Percentiles rank a stretch among this genome's conserved stretches.
These are phyloP conservation scores for Chlorops oryzae DNA, from an alignment of 1,140 invertebrate genomes.

Conservation along the genomic window DNA sequence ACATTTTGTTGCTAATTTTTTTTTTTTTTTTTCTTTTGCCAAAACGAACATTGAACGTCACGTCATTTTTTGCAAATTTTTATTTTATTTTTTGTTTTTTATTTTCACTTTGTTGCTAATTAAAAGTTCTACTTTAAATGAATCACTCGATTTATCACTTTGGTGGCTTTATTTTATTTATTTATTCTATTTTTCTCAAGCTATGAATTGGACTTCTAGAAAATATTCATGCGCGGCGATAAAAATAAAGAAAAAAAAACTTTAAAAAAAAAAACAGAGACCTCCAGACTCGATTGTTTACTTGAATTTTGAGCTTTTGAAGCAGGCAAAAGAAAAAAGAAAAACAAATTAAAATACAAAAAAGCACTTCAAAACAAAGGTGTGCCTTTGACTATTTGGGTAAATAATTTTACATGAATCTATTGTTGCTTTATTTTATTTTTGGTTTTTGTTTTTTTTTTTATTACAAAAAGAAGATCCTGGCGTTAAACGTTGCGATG, in stretches of 20 bases:
- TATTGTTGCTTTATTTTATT: not conserved
- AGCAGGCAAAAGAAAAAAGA: not conserved
- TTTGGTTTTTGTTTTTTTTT: constrained; percentile 1
- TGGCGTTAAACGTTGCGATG: too few relatives aligned
- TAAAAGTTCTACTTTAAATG: not conserved
- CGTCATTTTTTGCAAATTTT: too few relatives aligned
- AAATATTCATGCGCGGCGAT: not conserved
- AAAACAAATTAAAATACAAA: not conserved
- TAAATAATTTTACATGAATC: too few relatives aligned
- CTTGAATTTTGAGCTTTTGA: not conserved
- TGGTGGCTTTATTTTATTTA: not conserved
- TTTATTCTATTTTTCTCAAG: not conserved
- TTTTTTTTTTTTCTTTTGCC: not conserved
- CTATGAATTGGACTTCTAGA: not conserved
- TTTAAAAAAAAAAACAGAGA: not conserved
- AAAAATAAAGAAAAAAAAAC: not conserved
- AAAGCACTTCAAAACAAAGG: not conserved
- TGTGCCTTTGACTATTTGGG: too few relatives aligned
- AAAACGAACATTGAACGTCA: too few relatives aligned
- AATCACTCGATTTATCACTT: not conserved
- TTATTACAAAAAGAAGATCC: not conserved
- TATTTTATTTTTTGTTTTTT: too few relatives aligned
- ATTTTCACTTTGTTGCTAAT: not conserved
- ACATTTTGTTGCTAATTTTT: not conserved
- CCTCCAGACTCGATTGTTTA: not conserved